Evolutionary conservation across 2,113 vertebrate species (phyloP).

Genomic region (Haemorhous mexicanus): DNA sequence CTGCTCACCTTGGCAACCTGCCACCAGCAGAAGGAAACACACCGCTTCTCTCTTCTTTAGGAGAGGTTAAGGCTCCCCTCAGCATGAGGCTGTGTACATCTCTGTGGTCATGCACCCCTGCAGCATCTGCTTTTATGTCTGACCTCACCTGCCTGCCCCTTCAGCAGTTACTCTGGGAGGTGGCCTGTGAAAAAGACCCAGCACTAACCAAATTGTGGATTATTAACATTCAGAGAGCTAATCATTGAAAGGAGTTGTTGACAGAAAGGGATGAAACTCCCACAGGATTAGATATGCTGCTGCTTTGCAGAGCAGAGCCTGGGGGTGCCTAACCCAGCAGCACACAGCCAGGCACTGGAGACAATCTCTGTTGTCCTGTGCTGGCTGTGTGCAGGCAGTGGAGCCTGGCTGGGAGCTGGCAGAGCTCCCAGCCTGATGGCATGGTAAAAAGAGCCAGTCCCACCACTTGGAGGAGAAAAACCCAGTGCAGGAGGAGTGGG

Average conservation of each 20-base stretch:
- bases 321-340: not conserved
- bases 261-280: not conserved
- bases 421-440: not conserved
- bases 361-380: not conserved
- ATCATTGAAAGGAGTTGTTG: not conserved
- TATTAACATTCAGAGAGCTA: not conserved
- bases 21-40: constrained; percentile 28
- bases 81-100: not conserved
- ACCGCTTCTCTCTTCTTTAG: not conserved
- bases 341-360: not conserved
- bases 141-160: not conserved
- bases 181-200: not conserved
- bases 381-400: not conserved
- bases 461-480: not conserved
- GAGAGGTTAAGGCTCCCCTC: constrained; percentile 17
- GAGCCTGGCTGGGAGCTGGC: not conserved
- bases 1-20: not conserved
- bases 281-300: not conserved
- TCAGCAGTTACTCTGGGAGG: not conserved
- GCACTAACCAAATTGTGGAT: not conserved
- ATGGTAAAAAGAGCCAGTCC: not conserved
- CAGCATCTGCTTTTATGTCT: not conserved
- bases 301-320: not conserved
- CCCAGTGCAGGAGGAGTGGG: not conserved
- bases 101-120: not conserved